These are phyloP conservation scores for Drosophila micromelanica DNA, from an alignment of 1,140 invertebrate genomes.

Conservation along the genomic window DNA sequence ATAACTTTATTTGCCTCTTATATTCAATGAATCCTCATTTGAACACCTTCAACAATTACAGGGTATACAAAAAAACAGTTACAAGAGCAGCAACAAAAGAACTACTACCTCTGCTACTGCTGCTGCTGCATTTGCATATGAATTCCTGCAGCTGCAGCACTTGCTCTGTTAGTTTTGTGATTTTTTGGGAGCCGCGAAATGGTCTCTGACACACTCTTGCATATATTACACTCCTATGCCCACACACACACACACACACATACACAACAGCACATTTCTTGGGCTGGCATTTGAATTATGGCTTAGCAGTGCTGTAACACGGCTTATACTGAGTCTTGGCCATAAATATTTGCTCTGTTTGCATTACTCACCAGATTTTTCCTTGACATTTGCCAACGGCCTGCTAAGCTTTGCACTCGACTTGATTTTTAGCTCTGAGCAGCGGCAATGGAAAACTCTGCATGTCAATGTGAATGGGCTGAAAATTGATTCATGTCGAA, in stretches of 20 bases:
- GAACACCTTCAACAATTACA: no score
- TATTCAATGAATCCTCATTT: no score
- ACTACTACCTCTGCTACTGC: constrained; percentile 19
- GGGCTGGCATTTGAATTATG: constrained; percentile 76
- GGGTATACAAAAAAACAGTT: constrained; percentile 2
- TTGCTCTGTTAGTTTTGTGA: constrained; percentile 50
- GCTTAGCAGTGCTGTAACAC: constrained; percentile 73
- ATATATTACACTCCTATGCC: not conserved
- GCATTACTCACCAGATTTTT: constrained; percentile 79
- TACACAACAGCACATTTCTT: constrained; percentile 18
- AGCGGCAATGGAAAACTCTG: constrained; percentile 3
- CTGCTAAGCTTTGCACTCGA: constrained; percentile 72
- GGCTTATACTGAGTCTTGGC: constrained; percentile 64
- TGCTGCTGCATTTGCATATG: constrained; percentile 73
- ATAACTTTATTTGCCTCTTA: no score
- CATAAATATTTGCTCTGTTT: constrained; percentile 80
- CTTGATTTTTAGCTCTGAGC: constrained; percentile 42
- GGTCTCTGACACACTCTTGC: constrained; percentile 40
- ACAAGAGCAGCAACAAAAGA: constrained; percentile 20
- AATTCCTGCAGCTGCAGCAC: constrained; percentile 68
- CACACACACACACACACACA: not conserved
- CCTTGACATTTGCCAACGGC: constrained; percentile 74
- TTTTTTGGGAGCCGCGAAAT: constrained; percentile 41
- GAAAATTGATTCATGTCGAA: constrained; percentile 54
- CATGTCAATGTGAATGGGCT: constrained; percentile 22